A percentile compares a stretch with the other conserved stretches of the same genome.
These are phyloP conservation scores for Poeciliopsis occidentalis DNA, from an alignment of 2,113 vertebrate genomes.

Conservation along the genomic window DNA sequence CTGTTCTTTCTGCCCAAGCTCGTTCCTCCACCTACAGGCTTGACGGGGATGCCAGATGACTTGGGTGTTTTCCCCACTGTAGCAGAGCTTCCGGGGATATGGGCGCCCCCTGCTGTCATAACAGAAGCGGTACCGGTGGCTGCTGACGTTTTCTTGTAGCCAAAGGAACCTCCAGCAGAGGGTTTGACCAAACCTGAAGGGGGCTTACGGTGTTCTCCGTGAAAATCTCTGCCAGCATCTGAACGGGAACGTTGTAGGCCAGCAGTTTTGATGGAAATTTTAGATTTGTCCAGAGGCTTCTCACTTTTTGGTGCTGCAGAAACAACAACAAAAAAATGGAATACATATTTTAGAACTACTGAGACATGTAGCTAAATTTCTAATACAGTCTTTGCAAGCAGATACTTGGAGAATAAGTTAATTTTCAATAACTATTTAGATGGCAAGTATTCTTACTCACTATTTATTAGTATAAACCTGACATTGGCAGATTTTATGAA, in stretches of 20 bases:
- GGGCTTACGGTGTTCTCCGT: constrained; percentile 89
- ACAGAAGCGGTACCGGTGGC: constrained; percentile 90
- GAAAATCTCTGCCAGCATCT: constrained; percentile 89
- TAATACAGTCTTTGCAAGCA: neutral
- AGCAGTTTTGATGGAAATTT: constrained; percentile 85
- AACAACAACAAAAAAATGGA: constrained; percentile 10
- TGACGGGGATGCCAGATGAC: constrained; percentile 92
- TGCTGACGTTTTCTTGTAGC: constrained; percentile 89
- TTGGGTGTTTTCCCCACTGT: constrained; percentile 92
- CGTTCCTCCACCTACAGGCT: constrained; percentile 79
- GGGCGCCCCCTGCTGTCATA: constrained; percentile 86
- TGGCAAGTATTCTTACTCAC: no score
- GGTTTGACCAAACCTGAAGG: constrained; percentile 92
- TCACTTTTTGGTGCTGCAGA: constrained; percentile 84
- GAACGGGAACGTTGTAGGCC: constrained; percentile 94
- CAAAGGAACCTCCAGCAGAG: constrained; percentile 86
- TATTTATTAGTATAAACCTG: neutral
- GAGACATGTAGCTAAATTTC: neutral
- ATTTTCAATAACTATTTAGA: no score
- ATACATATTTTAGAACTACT: neutral
- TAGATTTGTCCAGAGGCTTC: constrained; percentile 89
- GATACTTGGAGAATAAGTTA: neutral
- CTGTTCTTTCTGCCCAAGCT: constrained; percentile 89
- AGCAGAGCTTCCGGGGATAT: constrained; percentile 84
- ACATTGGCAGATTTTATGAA: neutral